A percentile compares a stretch with the other conserved stretches of the same genome.
Conservation (phyloP, 2,797 vertebrate genomes). For the Sebastes matsubarae region DNA sequence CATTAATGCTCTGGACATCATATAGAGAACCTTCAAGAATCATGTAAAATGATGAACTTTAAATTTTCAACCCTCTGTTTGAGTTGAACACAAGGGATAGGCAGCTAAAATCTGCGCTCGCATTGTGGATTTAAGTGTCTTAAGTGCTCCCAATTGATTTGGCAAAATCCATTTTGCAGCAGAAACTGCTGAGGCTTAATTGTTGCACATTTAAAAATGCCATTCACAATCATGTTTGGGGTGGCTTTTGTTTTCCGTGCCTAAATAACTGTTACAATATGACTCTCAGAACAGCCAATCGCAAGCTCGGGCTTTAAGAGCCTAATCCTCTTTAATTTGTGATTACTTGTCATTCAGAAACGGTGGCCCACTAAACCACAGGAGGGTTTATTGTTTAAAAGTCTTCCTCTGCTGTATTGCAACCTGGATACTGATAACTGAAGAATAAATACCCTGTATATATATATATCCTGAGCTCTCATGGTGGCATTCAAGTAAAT, state of each 20-base stretch:
- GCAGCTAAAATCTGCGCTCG: background rate
- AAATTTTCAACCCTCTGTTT: background rate
- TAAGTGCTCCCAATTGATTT: constrained; percentile 29
- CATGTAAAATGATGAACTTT: background rate
- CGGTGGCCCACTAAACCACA: constrained; percentile 61
- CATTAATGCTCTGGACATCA: too few species aligned
- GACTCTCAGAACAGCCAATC: constrained; percentile 62
- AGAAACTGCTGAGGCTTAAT: constrained; percentile 57
- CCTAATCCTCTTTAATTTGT: constrained; percentile 77
- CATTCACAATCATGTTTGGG: constrained; percentile 58
- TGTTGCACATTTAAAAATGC: constrained; percentile 58
- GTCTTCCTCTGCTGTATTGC: constrained; percentile 57
- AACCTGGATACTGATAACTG: constrained; percentile 64
- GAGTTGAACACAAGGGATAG: background rate
- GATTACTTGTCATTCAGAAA: constrained; percentile 76
- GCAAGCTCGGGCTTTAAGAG: constrained; percentile 60
- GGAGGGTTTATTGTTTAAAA: constrained; percentile 67
- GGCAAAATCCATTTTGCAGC: constrained; percentile 50
- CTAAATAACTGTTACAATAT: constrained; percentile 71
- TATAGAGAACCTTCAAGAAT: background rate
- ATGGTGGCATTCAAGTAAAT: constrained; percentile 68
- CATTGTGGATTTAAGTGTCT: constrained; percentile 42
- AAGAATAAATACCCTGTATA: constrained; percentile 56
- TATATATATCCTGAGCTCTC: constrained; percentile 57
- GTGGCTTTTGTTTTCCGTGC: constrained; percentile 63